Evolutionary conservation across 2,113 vertebrate genomes (phyloP).

Genomic region (Eira barbara): DNA sequence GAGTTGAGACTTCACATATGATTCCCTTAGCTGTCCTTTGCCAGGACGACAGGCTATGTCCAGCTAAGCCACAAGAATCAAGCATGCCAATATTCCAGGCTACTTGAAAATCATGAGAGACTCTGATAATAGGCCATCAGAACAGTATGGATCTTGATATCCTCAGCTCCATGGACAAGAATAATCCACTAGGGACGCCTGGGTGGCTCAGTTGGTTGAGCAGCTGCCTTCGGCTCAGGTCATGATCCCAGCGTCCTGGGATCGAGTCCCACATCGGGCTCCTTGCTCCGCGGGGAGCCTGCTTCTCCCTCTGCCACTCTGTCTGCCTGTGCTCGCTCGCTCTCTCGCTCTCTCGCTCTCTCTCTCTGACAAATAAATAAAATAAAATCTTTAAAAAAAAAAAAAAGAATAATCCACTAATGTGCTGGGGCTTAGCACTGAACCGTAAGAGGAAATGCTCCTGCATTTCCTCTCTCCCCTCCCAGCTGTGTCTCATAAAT

Average conservation of each 20-base stretch:
- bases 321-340: too few species aligned
- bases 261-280: too few species aligned
- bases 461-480: neutral
- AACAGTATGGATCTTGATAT: neutral
- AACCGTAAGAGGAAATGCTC: neutral
- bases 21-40: neutral
- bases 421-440: neutral
- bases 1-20: neutral
- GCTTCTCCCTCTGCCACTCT: too few species aligned
- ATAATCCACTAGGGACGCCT: slow-evolving; percentile 26
- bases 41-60: neutral
- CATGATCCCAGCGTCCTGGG: too few species aligned
- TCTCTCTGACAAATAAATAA: too few species aligned
- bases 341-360: too few species aligned
- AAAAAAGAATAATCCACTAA: slow-evolving; percentile 32
- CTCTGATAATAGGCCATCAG: neutral
- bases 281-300: too few species aligned
- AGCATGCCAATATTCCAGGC: neutral
- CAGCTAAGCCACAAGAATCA: neutral
- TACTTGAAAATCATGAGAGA: neutral
- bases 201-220: too few species aligned
- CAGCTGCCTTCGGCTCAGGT: too few species aligned
- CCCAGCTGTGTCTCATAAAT: neutral
- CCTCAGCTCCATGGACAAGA: neutral
- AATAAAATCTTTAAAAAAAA: too few species aligned